Evolutionary conservation across 2,113 vertebrate species (phyloP), one percentile per base, ranked within the genome.

Genomic region (Carassius carassius): DNA sequence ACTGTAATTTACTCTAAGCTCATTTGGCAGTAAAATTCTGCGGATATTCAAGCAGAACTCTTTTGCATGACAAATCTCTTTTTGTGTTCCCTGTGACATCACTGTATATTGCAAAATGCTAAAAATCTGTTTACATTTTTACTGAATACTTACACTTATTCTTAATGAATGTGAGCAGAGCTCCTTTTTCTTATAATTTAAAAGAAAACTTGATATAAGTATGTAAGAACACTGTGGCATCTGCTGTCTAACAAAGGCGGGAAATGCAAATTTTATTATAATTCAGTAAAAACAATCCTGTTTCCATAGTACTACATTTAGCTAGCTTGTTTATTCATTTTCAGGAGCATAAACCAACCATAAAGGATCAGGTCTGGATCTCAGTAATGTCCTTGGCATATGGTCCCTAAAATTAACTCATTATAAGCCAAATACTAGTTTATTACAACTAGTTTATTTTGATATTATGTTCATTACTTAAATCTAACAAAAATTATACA

Each of bases 1-100:
- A 44, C 29, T 80, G 32, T 80, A 41, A 44, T 65, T 47, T 81
- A 49, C 60, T 11, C 25, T 13, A 11, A 37, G n/a, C 25, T 69
- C 8, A 69, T 69, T 81, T 81, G 63, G 1, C 44, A 69, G 79
- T 70, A 14, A 81, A 81, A 81, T 49, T 29, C 47, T 35, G 29
- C 0, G 49, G 44, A 51, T 16, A 49, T 70, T 19, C 5, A 54
- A 65, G 21, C 78, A 25, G 8, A 80, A 44, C 8, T 32, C 0
- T 67, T 77, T 81, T 81, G 79, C 62, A 69, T 81, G 10, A 32
- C 5, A 16, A 23, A 2, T 35, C 56, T 41, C 1, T 29, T 56
- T 16, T 17, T 51, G 7, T 51, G 60, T 17, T 35, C 54, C 29
- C 10, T n/a, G 13, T 44, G 35, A 63, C 21, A 79, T 1, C 21